These are phyloP conservation scores for Chloroceryle inda DNA, from an alignment of 2,797 vertebrate genomes.

Conservation along the genomic window DNA sequence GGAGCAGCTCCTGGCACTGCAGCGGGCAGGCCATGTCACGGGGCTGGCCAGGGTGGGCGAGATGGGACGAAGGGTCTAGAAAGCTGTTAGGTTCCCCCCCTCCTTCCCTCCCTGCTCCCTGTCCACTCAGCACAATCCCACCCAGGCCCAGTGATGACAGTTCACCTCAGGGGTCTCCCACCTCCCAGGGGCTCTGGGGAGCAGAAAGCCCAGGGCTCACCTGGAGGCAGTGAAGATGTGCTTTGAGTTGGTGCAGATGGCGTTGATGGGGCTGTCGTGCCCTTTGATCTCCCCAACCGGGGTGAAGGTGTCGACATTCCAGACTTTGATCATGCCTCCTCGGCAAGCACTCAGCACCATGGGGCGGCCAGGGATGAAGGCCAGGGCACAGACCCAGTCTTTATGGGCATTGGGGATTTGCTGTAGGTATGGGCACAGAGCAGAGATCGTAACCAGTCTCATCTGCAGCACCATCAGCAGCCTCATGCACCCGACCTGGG, in stretches of 20 bases:
- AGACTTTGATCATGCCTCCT: conserved; percentile 93
- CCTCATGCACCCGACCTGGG: neutral
- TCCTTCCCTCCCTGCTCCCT: neutral
- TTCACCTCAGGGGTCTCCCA: neutral
- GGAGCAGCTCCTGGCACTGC: neutral
- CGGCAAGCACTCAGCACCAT: conserved; percentile 96
- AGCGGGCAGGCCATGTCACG: neutral
- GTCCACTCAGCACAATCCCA: neutral
- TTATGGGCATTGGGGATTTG: conserved; percentile 99
- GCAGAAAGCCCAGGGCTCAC: conserved; percentile 69
- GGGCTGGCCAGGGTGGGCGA: neutral
- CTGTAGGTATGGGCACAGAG: conserved; percentile 72
- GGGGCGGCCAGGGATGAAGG: conserved; percentile 91
- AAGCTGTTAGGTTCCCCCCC: neutral
- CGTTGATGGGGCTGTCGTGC: conserved; percentile 97
- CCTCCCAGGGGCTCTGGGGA: neutral
- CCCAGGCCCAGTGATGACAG: neutral
- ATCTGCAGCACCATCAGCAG: neutral
- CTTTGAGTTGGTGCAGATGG: conserved; percentile 94
- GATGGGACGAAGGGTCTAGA: neutral
- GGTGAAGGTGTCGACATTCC: conserved; percentile 96
- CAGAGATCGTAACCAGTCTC: neutral
- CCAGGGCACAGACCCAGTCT: conserved; percentile 97
- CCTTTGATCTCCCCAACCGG: conserved; percentile 94
- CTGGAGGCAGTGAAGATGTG: conserved; percentile 98